phyloP scores from a whole-genome alignment of 2,888 invertebrate species.

The Stenolophus ochropezus region DNA sequence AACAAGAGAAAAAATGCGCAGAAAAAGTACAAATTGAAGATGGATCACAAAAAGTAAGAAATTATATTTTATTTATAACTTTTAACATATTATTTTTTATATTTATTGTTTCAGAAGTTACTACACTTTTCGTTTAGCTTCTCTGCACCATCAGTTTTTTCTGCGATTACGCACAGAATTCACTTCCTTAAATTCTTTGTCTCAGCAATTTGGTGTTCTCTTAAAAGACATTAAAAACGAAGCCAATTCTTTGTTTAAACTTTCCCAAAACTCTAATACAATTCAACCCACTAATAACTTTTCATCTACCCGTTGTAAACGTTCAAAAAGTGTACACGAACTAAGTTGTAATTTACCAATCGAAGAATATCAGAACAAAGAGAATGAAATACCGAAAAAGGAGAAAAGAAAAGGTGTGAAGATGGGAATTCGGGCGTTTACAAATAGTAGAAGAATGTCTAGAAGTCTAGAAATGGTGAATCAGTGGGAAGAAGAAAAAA shows the following conservation, averaged over 20 bases:
- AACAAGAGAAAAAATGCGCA: constrained; percentile 75
- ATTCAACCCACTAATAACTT: not conserved
- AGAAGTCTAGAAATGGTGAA: constrained; percentile 72
- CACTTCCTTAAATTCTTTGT: constrained; percentile 79
- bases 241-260: constrained; percentile 71
- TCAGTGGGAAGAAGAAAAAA: constrained; percentile 69
- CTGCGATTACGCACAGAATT: constrained; percentile 83
- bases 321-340: constrained; percentile 75
- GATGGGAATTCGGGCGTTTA: constrained; percentile 83
- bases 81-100: too few species aligned
- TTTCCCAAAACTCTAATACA: constrained; percentile 65
- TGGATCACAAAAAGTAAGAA: constrained; percentile 82
- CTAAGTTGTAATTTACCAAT: constrained; percentile 73
- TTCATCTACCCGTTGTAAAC: constrained; percentile 64
- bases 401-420: constrained; percentile 79
- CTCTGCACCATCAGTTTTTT: constrained; percentile 86
- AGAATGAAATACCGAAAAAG: constrained; percentile 78
- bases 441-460: constrained; percentile 68
- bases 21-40: constrained; percentile 83
- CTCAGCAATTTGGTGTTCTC: constrained; percentile 78
- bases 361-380: constrained; percentile 80
- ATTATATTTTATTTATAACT: not conserved
- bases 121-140: constrained; percentile 85
- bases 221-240: constrained; percentile 73
- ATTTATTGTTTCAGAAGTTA: constrained; percentile 77